Conservation (phyloP, 2,888 invertebrate genomes). For the Ceraclea dissimilis region DNA sequence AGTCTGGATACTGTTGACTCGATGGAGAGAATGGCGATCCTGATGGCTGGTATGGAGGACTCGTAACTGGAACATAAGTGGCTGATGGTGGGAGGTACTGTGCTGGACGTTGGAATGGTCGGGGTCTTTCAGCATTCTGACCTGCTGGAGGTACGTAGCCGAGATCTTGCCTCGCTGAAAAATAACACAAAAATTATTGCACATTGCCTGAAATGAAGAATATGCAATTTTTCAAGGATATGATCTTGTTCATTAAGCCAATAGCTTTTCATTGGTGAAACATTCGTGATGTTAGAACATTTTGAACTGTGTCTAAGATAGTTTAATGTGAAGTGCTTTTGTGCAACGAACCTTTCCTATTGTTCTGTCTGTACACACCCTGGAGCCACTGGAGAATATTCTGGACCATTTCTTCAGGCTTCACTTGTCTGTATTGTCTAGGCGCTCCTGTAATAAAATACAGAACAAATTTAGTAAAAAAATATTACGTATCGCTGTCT, state of each 20-base stretch:
- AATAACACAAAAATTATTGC: neutral
- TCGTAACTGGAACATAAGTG: conserved; percentile 13
- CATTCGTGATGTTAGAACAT: neutral
- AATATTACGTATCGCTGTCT: neutral
- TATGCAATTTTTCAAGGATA: too few relatives aligned
- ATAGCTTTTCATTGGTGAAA: neutral
- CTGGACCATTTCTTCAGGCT: conserved; percentile 65
- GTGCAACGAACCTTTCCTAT: conserved; percentile 41
- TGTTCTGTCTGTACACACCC: conserved; percentile 56
- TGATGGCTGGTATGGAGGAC: conserved; percentile 16
- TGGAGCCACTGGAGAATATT: conserved; percentile 71
- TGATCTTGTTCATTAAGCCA: neutral
- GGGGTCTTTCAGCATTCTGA: conserved; percentile 57
- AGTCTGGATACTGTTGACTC: conserved; percentile 32
- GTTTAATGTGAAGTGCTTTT: neutral
- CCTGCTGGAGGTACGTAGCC: conserved; percentile 53
- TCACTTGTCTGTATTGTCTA: conserved; percentile 43
- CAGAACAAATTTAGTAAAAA: conserved; percentile 29
- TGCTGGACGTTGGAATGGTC: conserved; percentile 55
- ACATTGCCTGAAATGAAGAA: neutral
- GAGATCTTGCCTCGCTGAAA: conserved; percentile 57
- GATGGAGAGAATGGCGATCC: conserved; percentile 36
- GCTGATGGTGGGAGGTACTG: conserved; percentile 34
- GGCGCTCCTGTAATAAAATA: conserved; percentile 44
- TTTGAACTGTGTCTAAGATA: too few relatives aligned